These are phyloP conservation scores for Umimayanthus chanpuru DNA, from an alignment of 92 coral and sea anemone species.

Conservation along the genomic window DNA sequence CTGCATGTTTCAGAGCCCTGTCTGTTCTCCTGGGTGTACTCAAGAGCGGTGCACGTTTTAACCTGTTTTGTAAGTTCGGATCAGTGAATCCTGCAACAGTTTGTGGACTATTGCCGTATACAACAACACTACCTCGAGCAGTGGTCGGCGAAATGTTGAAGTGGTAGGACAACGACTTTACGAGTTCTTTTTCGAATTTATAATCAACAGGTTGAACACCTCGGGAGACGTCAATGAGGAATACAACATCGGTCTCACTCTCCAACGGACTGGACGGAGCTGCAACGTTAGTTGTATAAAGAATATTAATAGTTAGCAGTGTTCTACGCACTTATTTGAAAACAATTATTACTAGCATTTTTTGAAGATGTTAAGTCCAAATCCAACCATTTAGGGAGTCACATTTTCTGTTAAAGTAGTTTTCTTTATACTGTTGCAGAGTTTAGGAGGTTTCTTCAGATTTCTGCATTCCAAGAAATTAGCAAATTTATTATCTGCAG, in stretches of 20 bases:
- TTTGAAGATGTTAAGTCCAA: no score
- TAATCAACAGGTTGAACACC: constrained; percentile 32
- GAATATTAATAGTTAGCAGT: not conserved
- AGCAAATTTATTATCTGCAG: no score
- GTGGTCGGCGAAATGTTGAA: constrained; percentile 33
- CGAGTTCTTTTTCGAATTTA: constrained; percentile 25
- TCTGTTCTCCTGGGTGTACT: constrained; percentile 57
- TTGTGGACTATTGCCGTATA: constrained; percentile 36
- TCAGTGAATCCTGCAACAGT: constrained; percentile 36
- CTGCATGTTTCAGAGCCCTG: constrained; percentile 51
- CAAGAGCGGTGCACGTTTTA: constrained; percentile 47
- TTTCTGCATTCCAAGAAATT: no score
- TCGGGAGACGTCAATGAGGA: constrained; percentile 37
- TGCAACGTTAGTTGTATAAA: not conserved
- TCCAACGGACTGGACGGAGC: constrained; percentile 36
- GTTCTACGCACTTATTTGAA: not conserved
- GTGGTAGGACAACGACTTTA: constrained; percentile 21
- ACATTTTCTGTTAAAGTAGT: no score
- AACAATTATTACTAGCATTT: no score
- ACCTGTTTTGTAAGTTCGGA: constrained; percentile 8
- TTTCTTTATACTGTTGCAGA: no score
- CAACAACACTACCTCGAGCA: constrained; percentile 27
- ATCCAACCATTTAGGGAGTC: no score
- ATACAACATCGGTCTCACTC: constrained; percentile 31
- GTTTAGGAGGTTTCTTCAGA: no score